These are phyloP conservation scores for Periplaneta americana DNA, from an alignment of 1,140 invertebrate species.

Conservation along the genomic window DNA sequence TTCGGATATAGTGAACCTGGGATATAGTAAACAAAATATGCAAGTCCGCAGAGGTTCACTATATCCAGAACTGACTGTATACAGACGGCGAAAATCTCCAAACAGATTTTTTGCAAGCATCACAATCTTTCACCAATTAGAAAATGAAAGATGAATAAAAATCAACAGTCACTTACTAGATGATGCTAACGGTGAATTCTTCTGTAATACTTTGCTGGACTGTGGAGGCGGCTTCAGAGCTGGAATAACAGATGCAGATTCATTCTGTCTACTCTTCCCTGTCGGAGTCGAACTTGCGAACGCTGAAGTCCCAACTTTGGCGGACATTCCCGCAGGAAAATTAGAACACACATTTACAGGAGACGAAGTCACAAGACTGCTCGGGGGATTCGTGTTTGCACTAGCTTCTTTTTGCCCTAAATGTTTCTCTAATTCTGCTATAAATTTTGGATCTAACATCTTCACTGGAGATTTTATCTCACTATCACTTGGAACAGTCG, in stretches of 20 bases:
- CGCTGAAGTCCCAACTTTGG: background rate
- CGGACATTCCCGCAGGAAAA: background rate
- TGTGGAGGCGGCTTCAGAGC: conserved; percentile 37
- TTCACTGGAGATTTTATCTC: conserved; percentile 20
- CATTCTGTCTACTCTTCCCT: background rate
- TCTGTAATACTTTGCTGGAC: conserved; percentile 25
- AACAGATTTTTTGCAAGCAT: no score
- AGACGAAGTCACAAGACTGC: background rate
- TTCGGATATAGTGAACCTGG: no score
- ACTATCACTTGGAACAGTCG: background rate
- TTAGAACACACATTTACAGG: background rate
- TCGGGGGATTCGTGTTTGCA: conserved; percentile 36
- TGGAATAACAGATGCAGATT: conserved; percentile 30
- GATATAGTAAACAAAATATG: no score
- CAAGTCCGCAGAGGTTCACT: no score
- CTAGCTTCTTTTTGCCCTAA: conserved; percentile 45
- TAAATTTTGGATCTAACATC: conserved; percentile 49
- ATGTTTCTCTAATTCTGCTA: conserved; percentile 56
- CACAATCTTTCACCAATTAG: no score
- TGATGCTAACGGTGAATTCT: conserved; percentile 18
- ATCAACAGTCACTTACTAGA: background rate
- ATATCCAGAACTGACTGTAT: no score
- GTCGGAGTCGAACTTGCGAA: background rate
- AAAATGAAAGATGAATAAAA: background rate
- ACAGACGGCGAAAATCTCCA: no score